Evolutionary conservation across 1,140 invertebrate genomes (phyloP).

Genomic region (Drosophila miranda): DNA sequence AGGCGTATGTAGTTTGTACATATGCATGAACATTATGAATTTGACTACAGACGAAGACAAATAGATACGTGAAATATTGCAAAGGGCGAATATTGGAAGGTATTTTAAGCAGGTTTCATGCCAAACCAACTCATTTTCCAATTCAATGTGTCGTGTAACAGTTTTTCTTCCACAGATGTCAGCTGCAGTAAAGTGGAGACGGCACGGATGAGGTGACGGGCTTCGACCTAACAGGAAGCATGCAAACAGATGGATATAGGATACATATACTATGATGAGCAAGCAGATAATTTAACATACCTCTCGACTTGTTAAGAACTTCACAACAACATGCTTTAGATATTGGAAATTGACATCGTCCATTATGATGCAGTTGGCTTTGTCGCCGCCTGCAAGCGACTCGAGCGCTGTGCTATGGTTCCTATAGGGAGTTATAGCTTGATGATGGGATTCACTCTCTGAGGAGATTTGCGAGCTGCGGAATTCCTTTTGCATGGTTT

Average conservation of each 20-base stretch:
- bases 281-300: conserved; percentile 75
- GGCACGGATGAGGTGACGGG: conserved; percentile 93
- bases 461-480: conserved; percentile 81
- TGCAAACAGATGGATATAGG: neutral
- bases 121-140: conserved; percentile 95
- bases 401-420: conserved; percentile 36
- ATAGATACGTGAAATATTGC: conserved; percentile 45
- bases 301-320: conserved; percentile 95
- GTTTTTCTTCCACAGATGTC: conserved; percentile 92
- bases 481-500: conserved; percentile 93
- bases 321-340: conserved; percentile 95
- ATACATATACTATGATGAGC: no score
- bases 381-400: conserved; percentile 41
- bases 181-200: conserved; percentile 93
- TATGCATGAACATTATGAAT: conserved; percentile 50
- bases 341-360: conserved; percentile 86
- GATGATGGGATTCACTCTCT: conserved; percentile 52
- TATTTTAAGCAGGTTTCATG: conserved; percentile 84
- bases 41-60: conserved; percentile 39
- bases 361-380: conserved; percentile 83
- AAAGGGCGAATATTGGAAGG: conserved; percentile 1
- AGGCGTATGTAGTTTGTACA: conserved; percentile 42
- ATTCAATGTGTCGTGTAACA: conserved; percentile 93
- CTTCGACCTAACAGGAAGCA: conserved; percentile 84
- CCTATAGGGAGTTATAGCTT: conserved; percentile 45